Evolutionary conservation across 2,113 vertebrate genomes (phyloP).

Genomic region (Proteles cristata): DNA sequence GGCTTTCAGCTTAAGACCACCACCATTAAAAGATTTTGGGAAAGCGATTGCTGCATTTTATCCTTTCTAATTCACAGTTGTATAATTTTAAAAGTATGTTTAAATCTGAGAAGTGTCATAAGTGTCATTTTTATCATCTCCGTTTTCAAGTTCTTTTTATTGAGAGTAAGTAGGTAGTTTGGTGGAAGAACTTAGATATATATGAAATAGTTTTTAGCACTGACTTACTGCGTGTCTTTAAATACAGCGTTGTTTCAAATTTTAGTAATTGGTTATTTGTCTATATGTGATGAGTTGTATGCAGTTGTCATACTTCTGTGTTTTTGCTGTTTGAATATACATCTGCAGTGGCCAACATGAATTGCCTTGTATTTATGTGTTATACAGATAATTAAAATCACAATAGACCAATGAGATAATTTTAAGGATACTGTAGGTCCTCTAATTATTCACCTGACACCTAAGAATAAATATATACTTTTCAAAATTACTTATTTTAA

Average conservation of each 20-base stretch:
- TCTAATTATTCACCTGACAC: not conserved
- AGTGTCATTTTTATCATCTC: not conserved
- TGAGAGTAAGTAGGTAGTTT: not conserved
- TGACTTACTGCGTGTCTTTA: not conserved
- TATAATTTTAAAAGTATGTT: not conserved
- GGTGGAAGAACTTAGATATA: not conserved
- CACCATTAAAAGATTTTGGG: not conserved
- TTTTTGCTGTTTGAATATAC: not conserved
- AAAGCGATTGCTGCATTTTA: not conserved
- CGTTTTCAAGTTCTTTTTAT: not conserved
- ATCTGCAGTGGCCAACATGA: not conserved
- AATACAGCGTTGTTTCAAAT: not conserved
- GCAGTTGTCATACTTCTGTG: not conserved
- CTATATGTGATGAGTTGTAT: not conserved
- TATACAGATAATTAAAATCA: not conserved
- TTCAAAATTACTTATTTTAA: not conserved
- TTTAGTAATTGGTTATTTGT: not conserved
- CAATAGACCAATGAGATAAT: not conserved
- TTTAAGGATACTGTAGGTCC: not conserved
- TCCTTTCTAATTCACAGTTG: not conserved
- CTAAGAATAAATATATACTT: not conserved
- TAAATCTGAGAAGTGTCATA: not conserved
- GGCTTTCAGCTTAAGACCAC: not conserved
- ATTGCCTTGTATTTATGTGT: not conserved
- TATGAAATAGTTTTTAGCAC: not conserved